Base-by-base conservation (phyloP, 2,888 invertebrate genomes). In the Xanthostigma xanthostigma region DNA sequence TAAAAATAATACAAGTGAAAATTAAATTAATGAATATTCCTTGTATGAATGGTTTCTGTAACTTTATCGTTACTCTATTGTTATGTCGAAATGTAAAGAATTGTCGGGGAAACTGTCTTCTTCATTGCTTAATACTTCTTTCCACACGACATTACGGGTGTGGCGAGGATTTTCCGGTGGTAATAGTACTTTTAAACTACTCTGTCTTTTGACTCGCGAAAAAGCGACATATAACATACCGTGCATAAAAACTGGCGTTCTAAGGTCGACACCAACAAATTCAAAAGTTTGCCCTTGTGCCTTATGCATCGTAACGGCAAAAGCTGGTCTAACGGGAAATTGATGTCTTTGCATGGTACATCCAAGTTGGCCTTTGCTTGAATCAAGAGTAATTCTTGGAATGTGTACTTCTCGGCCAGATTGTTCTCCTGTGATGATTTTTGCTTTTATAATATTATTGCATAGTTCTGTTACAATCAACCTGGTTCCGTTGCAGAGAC, bases 401-500 rank as follows among this genome's bases (percentile, higher is more conserved):
- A 47, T 42, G 13, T 37, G 37, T 33, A 46, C 46, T 12, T 11
- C 11, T 38, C 33, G n/a, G 17, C 46, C 46, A 12, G 27, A 33
- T 13, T 39, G 17, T n/a, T 46, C 38, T 17, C 27, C 39, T 14
- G 40, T 36, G n/a, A 46, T 39, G 11, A 46, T 46, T 39, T 46
- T 37, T 17, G 27, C 12, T 49, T 52, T 53, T 52, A 54, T 53
- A 48, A 53, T 49, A 50, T 54, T 48, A 54, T 54, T 54, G 50
- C 53, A 52, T 47, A 55, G 51, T 51, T 44, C 51, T 53, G 50
- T 51, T 6, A 49, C 53, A 11, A 55, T 52, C 44, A 50, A 43
- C 49, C 51, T 51, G 36, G 50, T 52, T 51, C 50, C 55, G 50
- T 54, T 52, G 49, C 53, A 52, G 48, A 53, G 50, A 46, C 50